phyloP scores from a whole-genome alignment of 2,888 invertebrate species.

The Brenthis daphne region DNA sequence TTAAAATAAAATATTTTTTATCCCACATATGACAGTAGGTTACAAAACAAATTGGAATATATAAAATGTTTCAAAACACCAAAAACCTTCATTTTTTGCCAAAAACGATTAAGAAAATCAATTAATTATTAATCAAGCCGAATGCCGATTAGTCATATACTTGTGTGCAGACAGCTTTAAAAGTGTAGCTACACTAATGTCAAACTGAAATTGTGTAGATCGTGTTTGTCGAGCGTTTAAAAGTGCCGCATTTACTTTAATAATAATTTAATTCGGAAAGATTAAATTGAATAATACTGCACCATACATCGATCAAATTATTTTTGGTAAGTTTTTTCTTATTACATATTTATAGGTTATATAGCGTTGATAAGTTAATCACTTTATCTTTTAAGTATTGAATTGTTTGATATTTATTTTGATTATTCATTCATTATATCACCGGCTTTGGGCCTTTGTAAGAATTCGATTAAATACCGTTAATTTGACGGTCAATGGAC shows the following conservation, averaged over 20 bases:
- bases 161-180: constrained; percentile 5
- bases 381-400: constrained; percentile 18
- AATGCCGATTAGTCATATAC: too few relatives aligned
- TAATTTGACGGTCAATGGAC: constrained; percentile 7
- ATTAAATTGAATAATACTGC: background rate
- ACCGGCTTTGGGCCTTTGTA: constrained; percentile 3
- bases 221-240: constrained; percentile 10
- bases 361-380: background rate
- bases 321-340: constrained; percentile 16
- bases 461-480: constrained; percentile 6
- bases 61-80: too few relatives aligned
- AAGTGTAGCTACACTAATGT: constrained; percentile 5
- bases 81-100: too few relatives aligned
- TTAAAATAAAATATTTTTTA: too few relatives aligned
- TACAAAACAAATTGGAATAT: too few relatives aligned
- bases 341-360: constrained; percentile 19
- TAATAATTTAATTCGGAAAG: background rate
- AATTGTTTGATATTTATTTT: constrained; percentile 18
- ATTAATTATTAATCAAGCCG: too few relatives aligned
- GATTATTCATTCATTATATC: constrained; percentile 4
- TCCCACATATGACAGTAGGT: too few relatives aligned
- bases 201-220: constrained; percentile 20
- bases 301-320: background rate
- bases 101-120: too few relatives aligned
- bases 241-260: constrained; percentile 18